Base-by-base conservation (phyloP, 2,888 invertebrate species). In the Allacma fusca region DNA sequence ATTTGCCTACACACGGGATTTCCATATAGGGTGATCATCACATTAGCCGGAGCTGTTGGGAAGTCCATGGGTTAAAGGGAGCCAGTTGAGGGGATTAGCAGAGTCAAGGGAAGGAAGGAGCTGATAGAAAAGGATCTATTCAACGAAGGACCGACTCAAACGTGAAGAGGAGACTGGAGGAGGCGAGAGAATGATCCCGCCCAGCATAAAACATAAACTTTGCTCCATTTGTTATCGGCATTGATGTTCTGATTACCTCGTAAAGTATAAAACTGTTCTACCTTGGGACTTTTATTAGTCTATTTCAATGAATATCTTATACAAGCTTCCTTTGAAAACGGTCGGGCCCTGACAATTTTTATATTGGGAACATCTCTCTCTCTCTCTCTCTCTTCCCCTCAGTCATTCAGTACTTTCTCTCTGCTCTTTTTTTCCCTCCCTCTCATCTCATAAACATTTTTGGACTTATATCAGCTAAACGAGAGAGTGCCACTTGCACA, bases 271-370 rank as follows among this genome's bases (percentile, higher is more conserved):
- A 73, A 73, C 29, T 21, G 26, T 28, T 59, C 64, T 73, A n/a
- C 70, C 57, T 21, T 44, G 64, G 40, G 40, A 65, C 43, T 64
- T 65, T 65, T 74, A 74, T 65, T 64, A 74, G 74, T 65, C 65
- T 64, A 65, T 72, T 50, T 28, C 65, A n/a, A 74, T 44, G 44
- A 74, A 65, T 74, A 74, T 74, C 65, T 74, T 74, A 64, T 62
- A 74, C 64, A 43, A 23, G 40, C 64, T 65, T 74, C 50, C 74
- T 28, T n/a, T 74, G 28, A 16, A 44, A 65, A 65, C 43, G 65
- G 44, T 65, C 50, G 64, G 67, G n/a, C 34, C 34, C 62, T 50
- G 59, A 62, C 62, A 62, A 26, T 62, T 24, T 62, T 62, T 62
- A 24, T 62, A 62, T 62, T 1, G 9, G 2, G 12, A 24, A 9